A percentile compares a stretch with the other conserved stretches of the same genome.
Evolutionary conservation across 2,888 invertebrate species (phyloP).

Genomic region (Tetanocera ferruginea): DNA sequence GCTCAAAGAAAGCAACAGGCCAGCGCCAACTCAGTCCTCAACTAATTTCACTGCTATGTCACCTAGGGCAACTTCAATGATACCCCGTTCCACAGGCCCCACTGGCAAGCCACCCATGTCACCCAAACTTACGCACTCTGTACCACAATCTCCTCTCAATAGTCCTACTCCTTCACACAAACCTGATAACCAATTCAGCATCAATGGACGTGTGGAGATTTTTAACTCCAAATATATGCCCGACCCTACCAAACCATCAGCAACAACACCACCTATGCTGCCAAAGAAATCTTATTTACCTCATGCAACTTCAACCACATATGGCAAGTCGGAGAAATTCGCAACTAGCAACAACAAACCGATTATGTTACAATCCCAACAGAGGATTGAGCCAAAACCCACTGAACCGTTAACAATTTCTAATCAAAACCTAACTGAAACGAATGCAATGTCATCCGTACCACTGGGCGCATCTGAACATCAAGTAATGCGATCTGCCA

Average conservation of each 20-base stretch:
- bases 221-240: constrained; percentile 64
- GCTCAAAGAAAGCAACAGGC: neutral
- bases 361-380: constrained; percentile 28
- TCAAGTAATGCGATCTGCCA: constrained; percentile 25
- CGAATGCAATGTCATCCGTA: constrained; percentile 43
- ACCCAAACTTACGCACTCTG: constrained; percentile 42
- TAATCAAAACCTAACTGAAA: constrained; percentile 32
- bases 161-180: constrained; percentile 47
- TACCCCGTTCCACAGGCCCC: constrained; percentile 56
- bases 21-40: neutral
- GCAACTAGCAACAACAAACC: constrained; percentile 20
- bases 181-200: constrained; percentile 58
- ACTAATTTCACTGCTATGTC: neutral
- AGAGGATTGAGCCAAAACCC: constrained; percentile 15
- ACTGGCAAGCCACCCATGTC: constrained; percentile 55
- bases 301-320: constrained; percentile 31
- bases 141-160: constrained; percentile 38
- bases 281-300: constrained; percentile 51
- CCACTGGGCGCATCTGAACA: constrained; percentile 44
- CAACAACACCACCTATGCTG: constrained; percentile 48
- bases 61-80: constrained; percentile 51
- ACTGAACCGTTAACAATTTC: constrained; percentile 41
- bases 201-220: constrained; percentile 65
- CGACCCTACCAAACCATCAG: constrained; percentile 16
- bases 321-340: constrained; percentile 41